Base-by-base conservation (phyloP, 2,113 vertebrate species). In the Gasterosteus nipponicus region DNA sequence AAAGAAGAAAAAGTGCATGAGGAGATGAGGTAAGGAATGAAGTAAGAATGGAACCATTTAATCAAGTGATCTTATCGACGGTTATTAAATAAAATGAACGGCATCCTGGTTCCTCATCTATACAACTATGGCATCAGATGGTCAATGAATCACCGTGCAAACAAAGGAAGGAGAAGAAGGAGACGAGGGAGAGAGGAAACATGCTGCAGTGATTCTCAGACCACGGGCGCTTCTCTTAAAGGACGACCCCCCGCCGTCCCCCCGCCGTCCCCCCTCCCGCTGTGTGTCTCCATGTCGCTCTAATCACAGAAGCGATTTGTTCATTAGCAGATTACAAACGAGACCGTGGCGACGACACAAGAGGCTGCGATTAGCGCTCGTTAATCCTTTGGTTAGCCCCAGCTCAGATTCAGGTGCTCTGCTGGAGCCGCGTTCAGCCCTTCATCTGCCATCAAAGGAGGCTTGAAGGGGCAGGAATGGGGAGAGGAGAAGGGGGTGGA, bases 291-390 rank as follows among this genome's bases (percentile, higher is more conserved):
- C 41, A 18, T 39, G 47, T 73, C 63, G 1, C 61, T 44, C n/a
- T 96, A 95, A 96, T 97, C 96, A 97, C 93, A 96, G 95, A 93
- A 94, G 95, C 95, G 94, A 97, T 96, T 96, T 95, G 96, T 97
- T 97, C 96, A 97, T 97, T 97, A 96, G 94, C 92, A 96, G 96
- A 97, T 96, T 96, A 97, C 96, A 97, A 96, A 97, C 95, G 96
- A 96, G 96, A 94, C 93, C 72, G 62, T 92, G 49, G 93, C 94
- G 93, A 89, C 93, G 94, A 96, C 95, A 95, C 79, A 89, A 95
- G 95, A 89, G 90, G 94, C 93, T 84, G 86, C 92, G 94, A 96
- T 97, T 95, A 96, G 95, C 83, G 81, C 93, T 73, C 91, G 86
- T 95, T 98, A 98, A 99, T 98, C 97, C 95, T 96, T 96, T 96